Conservation (phyloP, 2,113 vertebrate species). For the Cairina moschata region DNA sequence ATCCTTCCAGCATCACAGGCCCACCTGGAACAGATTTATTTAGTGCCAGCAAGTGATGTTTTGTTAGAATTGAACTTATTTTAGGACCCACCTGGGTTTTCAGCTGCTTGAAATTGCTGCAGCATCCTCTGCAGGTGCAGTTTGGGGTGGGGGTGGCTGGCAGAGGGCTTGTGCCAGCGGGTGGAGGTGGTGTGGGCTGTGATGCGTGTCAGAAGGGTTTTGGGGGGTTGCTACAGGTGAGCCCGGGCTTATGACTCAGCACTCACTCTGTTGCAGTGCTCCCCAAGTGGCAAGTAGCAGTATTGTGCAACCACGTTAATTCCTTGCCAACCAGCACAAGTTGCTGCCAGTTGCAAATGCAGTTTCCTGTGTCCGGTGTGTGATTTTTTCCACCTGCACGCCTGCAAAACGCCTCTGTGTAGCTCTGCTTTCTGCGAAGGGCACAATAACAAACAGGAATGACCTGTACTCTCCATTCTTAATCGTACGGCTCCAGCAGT, state of each 20-base stretch:
- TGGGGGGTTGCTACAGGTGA: slow-evolving; percentile 34
- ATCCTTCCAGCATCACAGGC: not conserved
- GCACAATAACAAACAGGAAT: not conserved
- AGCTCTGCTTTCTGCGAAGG: not conserved
- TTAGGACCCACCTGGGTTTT: not conserved
- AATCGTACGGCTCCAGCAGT: not conserved
- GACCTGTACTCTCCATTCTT: not conserved
- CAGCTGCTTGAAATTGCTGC: not conserved
- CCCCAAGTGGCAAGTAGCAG: slow-evolving; percentile 52
- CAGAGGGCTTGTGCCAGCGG: not conserved
- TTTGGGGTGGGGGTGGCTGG: not conserved
- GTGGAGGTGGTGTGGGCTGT: not conserved
- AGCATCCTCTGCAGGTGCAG: not conserved
- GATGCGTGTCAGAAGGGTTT: not conserved
- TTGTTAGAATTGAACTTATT: not conserved
- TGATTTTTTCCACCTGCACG: not conserved
- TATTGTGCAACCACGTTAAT: not conserved
- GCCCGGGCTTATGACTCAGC: slow-evolving; percentile 62
- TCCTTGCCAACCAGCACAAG: not conserved
- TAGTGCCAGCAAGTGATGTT: not conserved
- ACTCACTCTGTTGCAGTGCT: not conserved
- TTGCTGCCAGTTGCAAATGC: not conserved
- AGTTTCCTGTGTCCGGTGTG: not conserved
- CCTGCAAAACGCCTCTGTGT: not conserved
- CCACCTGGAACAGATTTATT: not conserved